Evolutionary conservation across 2,888 invertebrate species (phyloP), one percentile per base, ranked within the genome.

Genomic region (Idaea dimidiata): DNA sequence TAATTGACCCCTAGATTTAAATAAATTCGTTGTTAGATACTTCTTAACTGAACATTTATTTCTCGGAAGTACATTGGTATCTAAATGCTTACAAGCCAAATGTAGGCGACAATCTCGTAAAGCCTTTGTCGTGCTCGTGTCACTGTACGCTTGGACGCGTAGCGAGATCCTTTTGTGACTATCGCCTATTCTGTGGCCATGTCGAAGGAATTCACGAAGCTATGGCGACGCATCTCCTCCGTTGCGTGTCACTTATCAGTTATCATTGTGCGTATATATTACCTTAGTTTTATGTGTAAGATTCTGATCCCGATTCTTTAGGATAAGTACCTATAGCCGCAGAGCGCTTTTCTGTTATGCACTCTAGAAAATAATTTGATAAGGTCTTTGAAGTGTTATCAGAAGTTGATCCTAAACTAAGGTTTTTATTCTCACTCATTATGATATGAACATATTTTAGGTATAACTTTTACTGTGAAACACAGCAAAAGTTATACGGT

Each of bases 1-100:
- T 67, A 63, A 65, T 43, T 43, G 43, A 43, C 43, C 43, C 43
- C 43, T 43, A 43, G 43, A 43, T 43, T 43, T 14, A 43, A 43
- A 43, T 43, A 43, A 43, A 43, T 43, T 43, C 43, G 43, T 43
- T 43, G 10, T 10, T 43, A 43, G 10, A 43, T 43, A 43, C 43
- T 43, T 43, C 14, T 14, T 24, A 24, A 24, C 24, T 24, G 5
- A 24, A 24, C 24, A 24, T 24, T 24, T 24, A 8, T 17, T 54
- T 3, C 24, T 54, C 18, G 18, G 57, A 57, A 4, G n/a, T 7
- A 24, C 24, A 24, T 24, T 24, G 24, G 24, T 24, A 24, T 5
- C 24, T 3, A 24, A 24, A 24, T 24, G 5, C 24, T 5, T 24
- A 24, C 24, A 24, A 24, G 24, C 24, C 24, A 24, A 24, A 24